These are phyloP conservation scores for Plecturocebus donacophilus DNA, from an alignment of 2,113 vertebrate species.

Conservation along the genomic window DNA sequence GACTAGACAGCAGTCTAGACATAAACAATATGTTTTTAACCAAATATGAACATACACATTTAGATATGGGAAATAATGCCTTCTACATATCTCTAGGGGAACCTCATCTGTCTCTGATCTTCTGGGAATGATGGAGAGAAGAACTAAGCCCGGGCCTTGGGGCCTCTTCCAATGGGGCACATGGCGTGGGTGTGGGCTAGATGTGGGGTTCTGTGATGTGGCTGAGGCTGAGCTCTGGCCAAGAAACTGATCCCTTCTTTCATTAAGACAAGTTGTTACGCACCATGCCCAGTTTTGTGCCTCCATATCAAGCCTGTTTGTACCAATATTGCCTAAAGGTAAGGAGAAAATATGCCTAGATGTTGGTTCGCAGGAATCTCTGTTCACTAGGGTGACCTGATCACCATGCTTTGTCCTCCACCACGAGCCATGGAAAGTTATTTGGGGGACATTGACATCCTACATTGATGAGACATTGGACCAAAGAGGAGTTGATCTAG, in stretches of 20 bases:
- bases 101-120: background rate
- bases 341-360: background rate
- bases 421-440: rapidly evolving
- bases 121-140: background rate
- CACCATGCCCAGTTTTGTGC: too few species aligned
- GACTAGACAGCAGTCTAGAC: too few species aligned
- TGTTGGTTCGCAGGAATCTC: background rate
- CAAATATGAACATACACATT: background rate
- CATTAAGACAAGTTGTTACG: rapidly evolving
- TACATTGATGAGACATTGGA: background rate
- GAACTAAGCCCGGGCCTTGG: background rate
- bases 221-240: background rate
- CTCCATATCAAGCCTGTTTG: rapidly evolving
- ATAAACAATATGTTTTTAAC: background rate
- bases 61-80: background rate
- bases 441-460: background rate
- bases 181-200: rapidly evolving
- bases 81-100: background rate
- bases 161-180: background rate
- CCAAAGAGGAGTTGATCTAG: background rate
- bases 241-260: background rate
- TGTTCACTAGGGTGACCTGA: too few species aligned
- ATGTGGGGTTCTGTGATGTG: too few species aligned
- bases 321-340: background rate
- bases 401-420: background rate